phyloP scores from a whole-genome alignment of 2,888 invertebrate genomes.

The Melinopterus prodromus region DNA sequence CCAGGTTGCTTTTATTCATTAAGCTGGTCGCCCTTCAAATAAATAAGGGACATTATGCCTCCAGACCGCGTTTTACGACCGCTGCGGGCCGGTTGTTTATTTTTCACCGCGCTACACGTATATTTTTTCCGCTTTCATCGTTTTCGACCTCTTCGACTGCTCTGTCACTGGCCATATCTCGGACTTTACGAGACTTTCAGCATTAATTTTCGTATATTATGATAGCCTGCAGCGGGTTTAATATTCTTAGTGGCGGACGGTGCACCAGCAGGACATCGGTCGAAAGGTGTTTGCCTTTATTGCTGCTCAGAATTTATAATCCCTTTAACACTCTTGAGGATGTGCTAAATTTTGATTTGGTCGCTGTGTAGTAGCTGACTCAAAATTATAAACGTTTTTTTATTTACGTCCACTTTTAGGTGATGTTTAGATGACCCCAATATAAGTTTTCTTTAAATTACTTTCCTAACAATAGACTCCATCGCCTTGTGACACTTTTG shows the following conservation, averaged over 20 bases:
- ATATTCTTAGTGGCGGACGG: neutral
- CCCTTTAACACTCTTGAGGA: neutral
- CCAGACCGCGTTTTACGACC: constrained; percentile 4
- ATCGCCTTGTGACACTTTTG: neutral
- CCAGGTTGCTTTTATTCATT: constrained; percentile 31
- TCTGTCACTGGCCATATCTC: neutral
- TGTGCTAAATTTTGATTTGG: neutral
- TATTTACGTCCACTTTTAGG: neutral
- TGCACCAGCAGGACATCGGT: neutral
- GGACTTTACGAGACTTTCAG: constrained; percentile 4
- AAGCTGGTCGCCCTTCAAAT: constrained; percentile 30
- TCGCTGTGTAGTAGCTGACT: neutral
- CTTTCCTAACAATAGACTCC: too few species aligned
- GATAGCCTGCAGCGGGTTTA: neutral
- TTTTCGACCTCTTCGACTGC: constrained; percentile 4
- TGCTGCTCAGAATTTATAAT: constrained; percentile 18
- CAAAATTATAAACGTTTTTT: neutral
- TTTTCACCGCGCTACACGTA: neutral
- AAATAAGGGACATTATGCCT: constrained; percentile 21
- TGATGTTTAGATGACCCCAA: neutral
- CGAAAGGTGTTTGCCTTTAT: constrained; percentile 20
- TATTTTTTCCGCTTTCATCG: constrained; percentile 4
- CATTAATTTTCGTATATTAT: constrained; percentile 4
- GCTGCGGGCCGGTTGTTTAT: neutral
- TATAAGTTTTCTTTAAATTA: too few species aligned